These are phyloP conservation scores for Sisyra terminalis DNA, from an alignment of 2,888 invertebrate species.

Conservation along the genomic window DNA sequence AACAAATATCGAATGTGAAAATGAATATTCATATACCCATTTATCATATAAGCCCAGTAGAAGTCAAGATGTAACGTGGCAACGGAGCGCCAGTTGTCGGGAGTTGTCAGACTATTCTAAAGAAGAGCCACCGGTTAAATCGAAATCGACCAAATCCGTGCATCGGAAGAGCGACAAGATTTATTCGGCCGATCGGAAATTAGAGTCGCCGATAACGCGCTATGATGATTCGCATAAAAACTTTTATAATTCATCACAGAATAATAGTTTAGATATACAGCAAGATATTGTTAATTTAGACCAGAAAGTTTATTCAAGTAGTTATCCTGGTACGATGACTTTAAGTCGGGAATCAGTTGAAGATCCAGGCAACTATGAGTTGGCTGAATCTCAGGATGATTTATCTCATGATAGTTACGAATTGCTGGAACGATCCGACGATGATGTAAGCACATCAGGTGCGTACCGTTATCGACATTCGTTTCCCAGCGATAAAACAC, in stretches of 20 bases:
- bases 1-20: slow-evolving; percentile 18
- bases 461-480: slow-evolving; percentile 21
- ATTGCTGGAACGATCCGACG: slow-evolving; percentile 59
- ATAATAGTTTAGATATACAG: slow-evolving; percentile 44
- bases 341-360: slow-evolving; percentile 46
- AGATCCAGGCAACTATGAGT: slow-evolving; percentile 42
- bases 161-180: slow-evolving; percentile 18
- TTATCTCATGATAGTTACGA: slow-evolving; percentile 81
- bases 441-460: slow-evolving; percentile 31
- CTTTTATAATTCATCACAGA: slow-evolving; percentile 42
- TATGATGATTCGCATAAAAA: slow-evolving; percentile 51
- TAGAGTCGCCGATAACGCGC: slow-evolving; percentile 54
- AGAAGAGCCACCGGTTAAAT: slow-evolving; percentile 50
- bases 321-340: slow-evolving; percentile 67
- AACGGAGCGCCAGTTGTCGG: slow-evolving; percentile 68
- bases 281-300: slow-evolving; percentile 45
- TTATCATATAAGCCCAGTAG: slow-evolving; percentile 18
- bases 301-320: slow-evolving; percentile 67
- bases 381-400: slow-evolving; percentile 66
- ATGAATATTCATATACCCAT: slow-evolving; percentile 16
- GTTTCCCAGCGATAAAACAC: slow-evolving; percentile 23
- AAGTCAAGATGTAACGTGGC: slow-evolving; percentile 30
- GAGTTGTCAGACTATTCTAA: slow-evolving; percentile 65
- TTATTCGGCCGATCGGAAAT: slow-evolving; percentile 28
- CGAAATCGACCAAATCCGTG: slow-evolving; percentile 33